Evolutionary conservation across 2,888 invertebrate species (phyloP).

Genomic region (Lottia gigantea): DNA sequence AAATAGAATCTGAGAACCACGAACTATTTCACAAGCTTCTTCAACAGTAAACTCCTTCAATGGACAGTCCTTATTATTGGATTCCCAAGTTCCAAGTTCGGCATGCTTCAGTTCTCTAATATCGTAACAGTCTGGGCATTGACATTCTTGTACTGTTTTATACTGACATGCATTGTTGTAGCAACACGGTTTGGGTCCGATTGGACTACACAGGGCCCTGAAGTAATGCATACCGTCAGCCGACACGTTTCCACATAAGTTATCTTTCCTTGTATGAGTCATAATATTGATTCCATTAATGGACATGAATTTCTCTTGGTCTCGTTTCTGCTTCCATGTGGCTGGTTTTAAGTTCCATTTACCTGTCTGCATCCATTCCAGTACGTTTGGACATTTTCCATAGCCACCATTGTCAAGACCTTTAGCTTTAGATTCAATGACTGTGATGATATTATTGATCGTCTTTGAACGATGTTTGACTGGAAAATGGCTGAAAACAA

Average conservation of each 20-base stretch:
- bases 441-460: not conserved
- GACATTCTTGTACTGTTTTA: not conserved
- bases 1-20: not conserved
- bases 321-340: not conserved
- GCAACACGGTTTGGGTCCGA: not conserved
- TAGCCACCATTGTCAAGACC: not conserved
- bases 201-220: not conserved
- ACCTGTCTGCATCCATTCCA: not conserved
- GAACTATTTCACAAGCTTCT: slow-evolving; percentile 6
- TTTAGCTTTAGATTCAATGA: not conserved
- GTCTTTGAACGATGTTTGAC: not conserved
- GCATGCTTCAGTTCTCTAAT: not conserved
- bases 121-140: not conserved
- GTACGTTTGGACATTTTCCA: not conserved
- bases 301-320: slow-evolving; percentile 1
- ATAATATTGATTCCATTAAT: not conserved
- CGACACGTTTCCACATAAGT: not conserved
- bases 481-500: slow-evolving; percentile 4
- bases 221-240: slow-evolving; percentile 4
- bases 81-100: slow-evolving; percentile 1
- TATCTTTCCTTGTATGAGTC: not conserved
- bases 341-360: not conserved
- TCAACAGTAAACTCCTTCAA: not conserved
- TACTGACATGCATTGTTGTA: not conserved
- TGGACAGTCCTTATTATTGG: not conserved